phyloP scores from a whole-genome alignment of 2,888 invertebrate species.

The Synergus umbraculus region DNA sequence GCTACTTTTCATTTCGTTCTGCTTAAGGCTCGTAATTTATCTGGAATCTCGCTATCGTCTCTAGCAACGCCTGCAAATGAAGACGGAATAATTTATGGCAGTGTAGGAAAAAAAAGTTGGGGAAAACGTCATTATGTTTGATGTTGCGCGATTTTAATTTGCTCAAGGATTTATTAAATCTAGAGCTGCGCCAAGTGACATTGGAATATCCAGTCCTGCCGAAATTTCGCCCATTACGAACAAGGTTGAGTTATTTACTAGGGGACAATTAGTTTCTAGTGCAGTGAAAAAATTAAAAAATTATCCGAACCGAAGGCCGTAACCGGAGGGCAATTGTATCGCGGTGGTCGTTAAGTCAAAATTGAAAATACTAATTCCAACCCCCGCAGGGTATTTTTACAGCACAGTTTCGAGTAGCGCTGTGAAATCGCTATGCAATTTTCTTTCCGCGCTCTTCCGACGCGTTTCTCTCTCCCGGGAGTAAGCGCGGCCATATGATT shows the following conservation, averaged over 20 bases:
- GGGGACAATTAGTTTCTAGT: background rate
- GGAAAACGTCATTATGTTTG: background rate
- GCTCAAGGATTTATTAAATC: background rate
- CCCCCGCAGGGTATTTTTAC: constrained; percentile 61
- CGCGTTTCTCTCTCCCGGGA: constrained; percentile 44
- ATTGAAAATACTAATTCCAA: constrained; percentile 48
- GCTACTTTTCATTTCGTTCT: constrained; percentile 24
- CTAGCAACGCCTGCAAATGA: constrained; percentile 8
- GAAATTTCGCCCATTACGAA: no score
- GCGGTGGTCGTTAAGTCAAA: constrained; percentile 44
- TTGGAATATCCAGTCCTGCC: no score
- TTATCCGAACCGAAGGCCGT: background rate
- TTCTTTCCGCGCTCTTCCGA: constrained; percentile 64
- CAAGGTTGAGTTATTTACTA: no score
- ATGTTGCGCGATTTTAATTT: background rate
- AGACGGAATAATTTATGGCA: background rate
- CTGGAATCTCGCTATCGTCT: constrained; percentile 16
- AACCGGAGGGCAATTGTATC: background rate
- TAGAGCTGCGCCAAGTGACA: no score
- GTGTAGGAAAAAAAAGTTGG: background rate
- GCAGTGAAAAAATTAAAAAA: background rate
- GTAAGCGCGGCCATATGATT: constrained; percentile 68
- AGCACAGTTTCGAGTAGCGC: constrained; percentile 65
- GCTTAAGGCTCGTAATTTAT: constrained; percentile 25
- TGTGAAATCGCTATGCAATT: constrained; percentile 72